phyloP scores from a whole-genome alignment of 2,797 vertebrate genomes.

The Spinibarbus caldwelli region DNA sequence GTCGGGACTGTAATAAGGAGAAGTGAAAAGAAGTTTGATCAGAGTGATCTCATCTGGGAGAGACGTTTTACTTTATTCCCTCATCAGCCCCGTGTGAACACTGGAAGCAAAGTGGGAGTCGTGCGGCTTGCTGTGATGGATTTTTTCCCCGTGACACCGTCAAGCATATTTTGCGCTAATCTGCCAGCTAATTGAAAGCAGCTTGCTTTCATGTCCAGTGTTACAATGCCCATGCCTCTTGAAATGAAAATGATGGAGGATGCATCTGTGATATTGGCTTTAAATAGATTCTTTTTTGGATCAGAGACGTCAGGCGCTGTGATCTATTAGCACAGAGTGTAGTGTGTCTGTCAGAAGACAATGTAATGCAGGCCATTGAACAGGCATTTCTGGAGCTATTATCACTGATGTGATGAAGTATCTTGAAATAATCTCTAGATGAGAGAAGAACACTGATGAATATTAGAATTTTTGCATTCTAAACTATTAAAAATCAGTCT shows the following conservation, averaged over 20 bases:
- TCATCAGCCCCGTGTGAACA: slow-evolving; percentile 26
- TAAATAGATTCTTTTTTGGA: background rate
- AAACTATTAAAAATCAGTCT: background rate
- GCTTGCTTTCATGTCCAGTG: slow-evolving; percentile 41
- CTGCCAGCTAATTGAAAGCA: slow-evolving; percentile 54
- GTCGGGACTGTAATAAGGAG: slow-evolving; percentile 37
- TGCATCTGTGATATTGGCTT: background rate
- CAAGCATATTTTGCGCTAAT: slow-evolving; percentile 46
- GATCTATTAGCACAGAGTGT: background rate
- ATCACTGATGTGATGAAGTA: background rate
- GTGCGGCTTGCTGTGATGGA: slow-evolving; percentile 28
- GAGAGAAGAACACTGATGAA: background rate
- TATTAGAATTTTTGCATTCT: background rate
- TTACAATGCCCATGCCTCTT: slow-evolving; percentile 16
- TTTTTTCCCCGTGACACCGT: slow-evolving; percentile 36
- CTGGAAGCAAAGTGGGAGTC: slow-evolving; percentile 31
- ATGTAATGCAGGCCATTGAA: slow-evolving; percentile 3
- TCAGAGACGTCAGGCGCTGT: slow-evolving; percentile 8
- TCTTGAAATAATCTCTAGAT: background rate
- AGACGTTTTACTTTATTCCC: slow-evolving; percentile 35
- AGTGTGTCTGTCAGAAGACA: slow-evolving; percentile 16
- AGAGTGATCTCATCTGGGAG: slow-evolving; percentile 46
- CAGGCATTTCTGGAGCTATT: background rate
- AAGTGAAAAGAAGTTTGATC: slow-evolving; percentile 21
- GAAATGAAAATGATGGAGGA: slow-evolving; percentile 24